Base-by-base conservation (phyloP, 1,140 invertebrate species). In the Capitella teleta region DNA sequence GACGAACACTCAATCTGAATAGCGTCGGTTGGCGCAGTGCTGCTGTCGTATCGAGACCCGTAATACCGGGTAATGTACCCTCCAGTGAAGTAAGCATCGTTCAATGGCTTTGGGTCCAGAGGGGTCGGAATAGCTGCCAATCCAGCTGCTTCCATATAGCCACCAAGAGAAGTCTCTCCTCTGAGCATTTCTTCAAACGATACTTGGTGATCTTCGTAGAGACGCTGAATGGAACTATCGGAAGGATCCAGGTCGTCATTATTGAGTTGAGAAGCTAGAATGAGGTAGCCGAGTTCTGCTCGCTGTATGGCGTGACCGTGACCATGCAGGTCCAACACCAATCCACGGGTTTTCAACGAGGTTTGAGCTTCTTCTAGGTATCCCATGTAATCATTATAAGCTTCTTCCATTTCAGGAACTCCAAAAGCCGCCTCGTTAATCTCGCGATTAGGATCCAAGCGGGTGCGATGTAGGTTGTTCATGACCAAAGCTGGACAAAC, bases 401-500 rank as follows among this genome's bases (percentile, higher is more conserved):
- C 30, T 32, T 32, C 30, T 10, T 10, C 30, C 30, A 32, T n/a
- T 32, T 32, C 30, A 10, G 30, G 30, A n/a, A 32, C 30, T 10
- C 30, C 30, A 32, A 32, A 32, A 8, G 30, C n/a, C 8, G 30
- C 30, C n/a, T 32, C 30, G n/a, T 32, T 32, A 32, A 32, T n/a
- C 30, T 32, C 8, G 30, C n/a, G n/a, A n/a, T n/a, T n/a, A n/a
- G n/a, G n/a, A n/a, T n/a, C n/a, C n/a, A n/a, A n/a, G n/a, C 32
- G 32, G n/a, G n/a, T n/a, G 10, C 32, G 10, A 34, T 34, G 32
- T n/a, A 34, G 32, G 32, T 88, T 49, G n/a, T n/a, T n/a, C n/a
- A n/a, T n/a, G n/a, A n/a, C n/a, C n/a, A n/a, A n/a, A n/a, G n/a
- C n/a, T n/a, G n/a, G n/a, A n/a, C n/a, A n/a, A n/a, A n/a, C n/a